Evolutionary conservation across 2,113 vertebrate species (phyloP).

Genomic region (Lampris incognitus): DNA sequence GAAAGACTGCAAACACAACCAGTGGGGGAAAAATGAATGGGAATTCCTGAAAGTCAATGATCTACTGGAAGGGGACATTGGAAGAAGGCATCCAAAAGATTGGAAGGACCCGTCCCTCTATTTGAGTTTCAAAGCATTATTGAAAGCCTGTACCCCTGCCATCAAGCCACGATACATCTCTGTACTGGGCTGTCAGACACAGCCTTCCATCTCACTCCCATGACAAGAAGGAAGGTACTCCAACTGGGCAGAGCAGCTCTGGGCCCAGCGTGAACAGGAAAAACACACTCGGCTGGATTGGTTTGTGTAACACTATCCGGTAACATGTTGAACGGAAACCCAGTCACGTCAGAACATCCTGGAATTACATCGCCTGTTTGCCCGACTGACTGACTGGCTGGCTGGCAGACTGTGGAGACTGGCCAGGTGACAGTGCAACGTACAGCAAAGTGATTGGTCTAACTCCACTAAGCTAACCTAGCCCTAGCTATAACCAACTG

Average conservation of each 20-base stretch:
- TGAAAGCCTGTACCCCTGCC: neutral
- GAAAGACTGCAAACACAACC: too few species aligned
- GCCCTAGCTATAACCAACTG: constrained; percentile 21
- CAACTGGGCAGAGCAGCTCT: neutral
- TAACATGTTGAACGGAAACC: constrained; percentile 46
- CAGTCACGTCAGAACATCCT: constrained; percentile 54
- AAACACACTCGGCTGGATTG: neutral
- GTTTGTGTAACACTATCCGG: constrained; percentile 43
- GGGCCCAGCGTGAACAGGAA: constrained; percentile 13
- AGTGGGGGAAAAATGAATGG: too few species aligned
- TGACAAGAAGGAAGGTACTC: constrained; percentile 2
- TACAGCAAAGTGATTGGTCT: constrained; percentile 67
- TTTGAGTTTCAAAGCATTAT: neutral
- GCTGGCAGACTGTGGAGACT: constrained; percentile 23
- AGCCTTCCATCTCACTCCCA: neutral
- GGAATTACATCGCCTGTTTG: constrained; percentile 28
- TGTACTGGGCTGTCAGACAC: neutral
- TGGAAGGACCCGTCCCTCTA: neutral
- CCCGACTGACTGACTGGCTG: constrained; percentile 2
- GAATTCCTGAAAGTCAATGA: too few species aligned
- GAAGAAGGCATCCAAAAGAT: neutral
- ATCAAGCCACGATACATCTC: neutral
- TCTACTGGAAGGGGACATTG: too few species aligned
- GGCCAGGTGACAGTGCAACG: constrained; percentile 66
- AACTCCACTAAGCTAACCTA: constrained; percentile 36